phyloP scores from a whole-genome alignment of 2,113 vertebrate genomes.

The Chlorodrepanis virens region DNA sequence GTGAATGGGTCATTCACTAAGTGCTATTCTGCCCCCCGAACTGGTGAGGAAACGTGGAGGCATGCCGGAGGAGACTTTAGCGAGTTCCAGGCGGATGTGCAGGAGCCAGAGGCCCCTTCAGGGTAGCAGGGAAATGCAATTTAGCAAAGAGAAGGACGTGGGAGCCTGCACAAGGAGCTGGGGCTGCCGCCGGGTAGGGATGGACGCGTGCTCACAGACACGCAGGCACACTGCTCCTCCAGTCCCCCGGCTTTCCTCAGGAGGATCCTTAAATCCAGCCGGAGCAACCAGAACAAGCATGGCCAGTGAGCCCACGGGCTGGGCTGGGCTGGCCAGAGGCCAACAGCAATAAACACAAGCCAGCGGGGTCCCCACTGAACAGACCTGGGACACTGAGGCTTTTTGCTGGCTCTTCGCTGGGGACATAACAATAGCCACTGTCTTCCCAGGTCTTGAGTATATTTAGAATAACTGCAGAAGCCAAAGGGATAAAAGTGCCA shows the following conservation, averaged over 20 bases:
- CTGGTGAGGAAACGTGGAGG: neutral
- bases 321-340: neutral
- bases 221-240: neutral
- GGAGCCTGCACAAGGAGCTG: neutral
- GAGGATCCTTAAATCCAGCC: neutral
- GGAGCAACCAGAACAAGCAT: neutral
- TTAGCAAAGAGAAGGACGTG: neutral
- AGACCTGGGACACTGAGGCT: neutral
- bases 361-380: neutral
- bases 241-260: neutral
- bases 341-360: neutral
- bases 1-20: neutral
- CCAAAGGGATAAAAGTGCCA: neutral
- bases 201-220: neutral
- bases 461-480: neutral
- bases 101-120: neutral
- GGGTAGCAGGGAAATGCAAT: neutral
- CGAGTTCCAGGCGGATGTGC: neutral
- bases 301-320: neutral
- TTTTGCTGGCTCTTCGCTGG: neutral
- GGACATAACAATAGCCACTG: neutral
- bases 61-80: neutral
- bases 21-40: neutral
- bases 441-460: neutral
- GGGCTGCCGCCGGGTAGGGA: neutral